These are phyloP conservation scores for Centrocercus urophasianus DNA, from an alignment of 2,113 vertebrate species.

Conservation along the genomic window DNA sequence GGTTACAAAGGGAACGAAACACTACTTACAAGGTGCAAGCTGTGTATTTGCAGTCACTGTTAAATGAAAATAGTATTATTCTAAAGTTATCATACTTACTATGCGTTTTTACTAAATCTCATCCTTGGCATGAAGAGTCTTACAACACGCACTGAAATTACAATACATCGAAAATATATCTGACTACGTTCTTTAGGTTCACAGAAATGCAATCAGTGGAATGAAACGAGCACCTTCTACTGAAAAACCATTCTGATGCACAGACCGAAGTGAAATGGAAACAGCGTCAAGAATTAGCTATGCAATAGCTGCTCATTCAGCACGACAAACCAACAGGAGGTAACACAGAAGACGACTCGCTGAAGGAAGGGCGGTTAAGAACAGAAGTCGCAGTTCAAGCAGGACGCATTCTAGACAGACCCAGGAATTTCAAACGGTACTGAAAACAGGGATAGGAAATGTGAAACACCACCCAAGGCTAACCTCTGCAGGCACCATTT, in stretches of 20 bases:
- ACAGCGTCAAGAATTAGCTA: neutral
- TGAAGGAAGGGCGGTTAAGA: neutral
- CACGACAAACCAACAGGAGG: neutral
- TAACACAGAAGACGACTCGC: neutral
- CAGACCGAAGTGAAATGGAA: neutral
- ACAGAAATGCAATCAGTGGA: neutral
- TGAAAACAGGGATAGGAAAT: neutral
- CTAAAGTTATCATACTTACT: neutral
- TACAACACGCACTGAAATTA: neutral
- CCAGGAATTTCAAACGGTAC: neutral
- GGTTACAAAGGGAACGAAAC: neutral
- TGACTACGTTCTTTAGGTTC: neutral
- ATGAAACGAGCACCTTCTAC: neutral
- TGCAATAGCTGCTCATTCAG: neutral
- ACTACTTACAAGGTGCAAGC: neutral
- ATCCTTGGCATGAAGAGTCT: neutral
- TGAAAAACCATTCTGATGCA: neutral
- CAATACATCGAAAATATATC: neutral
- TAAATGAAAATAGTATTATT: neutral
- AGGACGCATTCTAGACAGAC: neutral
- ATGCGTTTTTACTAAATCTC: neutral
- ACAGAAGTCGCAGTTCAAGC: neutral
- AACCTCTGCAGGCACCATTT: neutral
- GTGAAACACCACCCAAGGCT: neutral
- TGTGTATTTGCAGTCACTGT: neutral